These are phyloP conservation scores for Eurytoma adleriae DNA, from an alignment of 2,888 invertebrate species.

Conservation along the genomic window DNA sequence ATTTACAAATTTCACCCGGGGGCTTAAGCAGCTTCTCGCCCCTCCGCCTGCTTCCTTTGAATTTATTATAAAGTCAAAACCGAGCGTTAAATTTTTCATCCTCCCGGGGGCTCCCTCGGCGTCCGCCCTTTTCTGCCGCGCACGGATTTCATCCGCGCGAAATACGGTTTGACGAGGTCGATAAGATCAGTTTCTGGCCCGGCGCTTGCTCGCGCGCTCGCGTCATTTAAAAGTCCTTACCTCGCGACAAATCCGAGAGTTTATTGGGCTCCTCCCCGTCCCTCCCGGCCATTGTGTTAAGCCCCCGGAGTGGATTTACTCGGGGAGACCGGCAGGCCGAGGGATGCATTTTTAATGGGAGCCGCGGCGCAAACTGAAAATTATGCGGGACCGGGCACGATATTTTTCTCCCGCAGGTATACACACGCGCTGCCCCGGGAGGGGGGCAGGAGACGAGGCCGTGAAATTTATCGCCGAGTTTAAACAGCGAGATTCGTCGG, in stretches of 20 bases:
- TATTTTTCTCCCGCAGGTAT: slow-evolving; percentile 23
- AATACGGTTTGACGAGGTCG: slow-evolving; percentile 25
- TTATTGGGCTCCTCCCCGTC: slow-evolving; percentile 12
- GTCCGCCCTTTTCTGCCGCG: background rate
- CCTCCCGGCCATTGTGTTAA: slow-evolving; percentile 18
- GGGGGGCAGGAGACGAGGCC: background rate
- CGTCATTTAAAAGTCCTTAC: slow-evolving; percentile 25
- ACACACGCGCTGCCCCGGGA: background rate
- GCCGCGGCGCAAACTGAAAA: slow-evolving; percentile 18
- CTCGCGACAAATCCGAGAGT: slow-evolving; percentile 32
- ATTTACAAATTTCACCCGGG: too few relatives aligned
- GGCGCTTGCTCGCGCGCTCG: background rate
- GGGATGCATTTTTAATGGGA: slow-evolving; percentile 34
- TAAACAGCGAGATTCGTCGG: slow-evolving; percentile 4
- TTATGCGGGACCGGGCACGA: slow-evolving; percentile 16
- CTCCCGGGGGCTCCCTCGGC: too few relatives aligned
- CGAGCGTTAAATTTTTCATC: background rate
- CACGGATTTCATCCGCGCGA: slow-evolving; percentile 5
- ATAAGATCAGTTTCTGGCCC: slow-evolving; percentile 27
- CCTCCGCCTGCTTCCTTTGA: too few relatives aligned
- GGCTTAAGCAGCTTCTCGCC: too few relatives aligned
- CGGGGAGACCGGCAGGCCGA: background rate
- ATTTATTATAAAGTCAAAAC: too few relatives aligned
- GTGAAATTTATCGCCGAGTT: slow-evolving; percentile 19
- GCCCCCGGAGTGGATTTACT: slow-evolving; percentile 4